Base-by-base conservation (phyloP, 2,888 invertebrate species). In the Lasius fuliginosus region DNA sequence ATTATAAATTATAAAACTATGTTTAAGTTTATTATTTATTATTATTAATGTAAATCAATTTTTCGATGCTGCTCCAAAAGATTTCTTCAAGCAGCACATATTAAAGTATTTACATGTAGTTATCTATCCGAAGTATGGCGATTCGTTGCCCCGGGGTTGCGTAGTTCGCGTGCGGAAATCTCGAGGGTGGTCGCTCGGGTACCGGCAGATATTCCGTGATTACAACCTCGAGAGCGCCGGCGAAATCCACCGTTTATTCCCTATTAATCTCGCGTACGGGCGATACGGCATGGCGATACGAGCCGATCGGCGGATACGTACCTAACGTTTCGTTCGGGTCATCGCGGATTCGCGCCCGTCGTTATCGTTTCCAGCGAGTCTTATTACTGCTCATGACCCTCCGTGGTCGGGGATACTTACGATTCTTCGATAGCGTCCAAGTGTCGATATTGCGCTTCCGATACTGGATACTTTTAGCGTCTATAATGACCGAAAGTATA, bases 151-250 rank as follows among this genome's bases (percentile, higher is more conserved):
- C 60, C 46, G 27, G 46, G 33, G 60, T 12, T 71, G 83, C 87
- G 75, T 85, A 77, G 84, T 71, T 90, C 87, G 90, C 90, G 90
- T 90, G 90, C 77, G 86, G 88, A 88, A 90, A 89, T 89, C 90
- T 84, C 86, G 82, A 82, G 89, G 89, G 89, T 90, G 90, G 90
- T 84, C 88, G 18, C 67, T 64, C 75, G 36, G 23, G 60, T 60
- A 82, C 83, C 84, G 82, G 60, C 85, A 67, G 84, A 87, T 84
- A 88, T 88, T 77, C 87, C 87, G 71, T 88, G 90, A 90, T 90
- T 90, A 90, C 88, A 88, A 88, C 90, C 89, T 90, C 87, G 83
- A 83, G 79, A 71, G 82, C 83, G 90, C 89, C 82, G 89, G 79
- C 81, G 87, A 76, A 53, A 88, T 90, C 84, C 82, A 82, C 89